These are phyloP conservation scores for Phenganax subtilis DNA, from an alignment of 92 coral and sea anemone species.

Conservation along the genomic window DNA sequence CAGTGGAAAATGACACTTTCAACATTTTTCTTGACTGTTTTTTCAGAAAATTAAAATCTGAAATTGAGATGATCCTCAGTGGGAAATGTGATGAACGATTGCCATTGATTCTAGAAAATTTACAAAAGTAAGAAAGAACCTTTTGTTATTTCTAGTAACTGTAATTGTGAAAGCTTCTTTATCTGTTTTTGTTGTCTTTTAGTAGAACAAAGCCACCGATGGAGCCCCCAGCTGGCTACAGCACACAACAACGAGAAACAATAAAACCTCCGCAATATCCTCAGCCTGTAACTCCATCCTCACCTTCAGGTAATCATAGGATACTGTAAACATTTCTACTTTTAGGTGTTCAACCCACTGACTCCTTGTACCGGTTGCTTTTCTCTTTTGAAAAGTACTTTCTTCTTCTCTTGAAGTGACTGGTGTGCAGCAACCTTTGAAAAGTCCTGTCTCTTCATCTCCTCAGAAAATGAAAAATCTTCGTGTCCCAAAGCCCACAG, in stretches of 20 bases:
- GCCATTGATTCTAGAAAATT: conserved; percentile 68
- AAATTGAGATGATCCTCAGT: conserved; percentile 75
- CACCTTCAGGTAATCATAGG: background rate
- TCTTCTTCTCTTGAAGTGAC: background rate
- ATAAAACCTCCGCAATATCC: conserved; percentile 26
- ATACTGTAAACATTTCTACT: background rate
- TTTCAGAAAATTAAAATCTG: conserved; percentile 68
- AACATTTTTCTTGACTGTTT: background rate
- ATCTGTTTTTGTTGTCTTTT: background rate
- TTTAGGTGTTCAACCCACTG: background rate
- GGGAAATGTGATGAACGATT: conserved; percentile 88
- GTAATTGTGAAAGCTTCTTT: background rate
- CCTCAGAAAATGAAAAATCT: conserved; percentile 90
- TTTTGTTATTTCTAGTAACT: background rate
- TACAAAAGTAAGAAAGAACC: conserved; percentile 55
- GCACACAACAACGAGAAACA: conserved; percentile 10
- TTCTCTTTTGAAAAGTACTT: background rate
- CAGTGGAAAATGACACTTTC: no score
- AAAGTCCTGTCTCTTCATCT: conserved; percentile 63
- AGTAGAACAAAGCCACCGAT: conserved; percentile 21
- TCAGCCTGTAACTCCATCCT: conserved; percentile 22
- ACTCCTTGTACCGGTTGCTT: background rate
- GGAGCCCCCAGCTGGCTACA: conserved; percentile 16
- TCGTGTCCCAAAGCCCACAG: conserved; percentile 95
- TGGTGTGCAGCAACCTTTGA: conserved; percentile 55